Percentiles rank a stretch among this genome's conserved stretches.
These are phyloP conservation scores for Macaria notata DNA, from an alignment of 2,888 invertebrate species.

Conservation along the genomic window DNA sequence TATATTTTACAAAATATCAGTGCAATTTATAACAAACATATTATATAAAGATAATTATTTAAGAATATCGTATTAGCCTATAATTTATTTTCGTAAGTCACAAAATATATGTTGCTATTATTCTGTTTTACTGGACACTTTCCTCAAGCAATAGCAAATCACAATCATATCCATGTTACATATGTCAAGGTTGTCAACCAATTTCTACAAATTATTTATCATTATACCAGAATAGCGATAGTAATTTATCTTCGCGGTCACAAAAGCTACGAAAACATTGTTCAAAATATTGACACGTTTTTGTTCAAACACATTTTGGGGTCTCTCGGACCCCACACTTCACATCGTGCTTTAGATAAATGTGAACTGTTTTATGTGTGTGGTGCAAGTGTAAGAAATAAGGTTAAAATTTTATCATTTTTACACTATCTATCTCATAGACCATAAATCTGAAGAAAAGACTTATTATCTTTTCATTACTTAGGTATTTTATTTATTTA, in stretches of 20 bases:
- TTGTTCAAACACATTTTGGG: slow-evolving; percentile 59
- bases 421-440: not conserved
- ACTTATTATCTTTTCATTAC: too few relatives aligned
- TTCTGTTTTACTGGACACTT: too few relatives aligned
- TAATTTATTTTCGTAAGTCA: too few relatives aligned
- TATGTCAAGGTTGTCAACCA: slow-evolving; percentile 39
- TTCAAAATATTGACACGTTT: slow-evolving; percentile 80
- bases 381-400: slow-evolving; percentile 25
- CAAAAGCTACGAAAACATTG: slow-evolving; percentile 75
- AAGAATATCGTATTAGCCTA: too few relatives aligned
- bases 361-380: slow-evolving; percentile 36
- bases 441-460: not conserved
- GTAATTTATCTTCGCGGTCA: slow-evolving; percentile 77
- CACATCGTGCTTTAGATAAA: slow-evolving; percentile 63
- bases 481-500: too few relatives aligned
- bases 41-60: too few relatives aligned
- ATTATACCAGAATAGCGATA: slow-evolving; percentile 59
- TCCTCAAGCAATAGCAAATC: too few relatives aligned
- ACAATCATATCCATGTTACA: too few relatives aligned
- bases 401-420: not conserved
- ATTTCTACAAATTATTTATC: slow-evolving; percentile 74
- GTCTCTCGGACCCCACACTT: slow-evolving; percentile 69
- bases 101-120: too few relatives aligned
- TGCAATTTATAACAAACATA: too few relatives aligned
- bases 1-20: too few relatives aligned